phyloP scores from a whole-genome alignment of 2,888 invertebrate genomes.

The Brenthis daphne region DNA sequence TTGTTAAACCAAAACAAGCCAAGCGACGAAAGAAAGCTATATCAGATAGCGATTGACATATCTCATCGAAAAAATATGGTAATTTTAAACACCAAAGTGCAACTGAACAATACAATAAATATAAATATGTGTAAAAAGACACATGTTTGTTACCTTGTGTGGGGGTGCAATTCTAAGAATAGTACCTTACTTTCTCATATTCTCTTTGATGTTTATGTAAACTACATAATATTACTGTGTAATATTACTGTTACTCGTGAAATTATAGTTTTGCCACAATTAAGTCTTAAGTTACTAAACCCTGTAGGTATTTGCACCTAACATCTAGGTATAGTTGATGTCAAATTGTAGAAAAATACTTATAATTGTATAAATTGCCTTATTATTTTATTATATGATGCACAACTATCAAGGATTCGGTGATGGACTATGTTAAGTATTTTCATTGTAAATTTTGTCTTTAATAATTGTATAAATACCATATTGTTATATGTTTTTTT shows the following conservation, averaged over 20 bases:
- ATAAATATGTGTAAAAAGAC: conserved; percentile 60
- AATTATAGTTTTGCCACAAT: conserved; percentile 38
- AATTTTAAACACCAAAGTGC: conserved; percentile 80
- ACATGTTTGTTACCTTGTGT: conserved; percentile 52
- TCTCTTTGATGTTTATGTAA: conserved; percentile 50
- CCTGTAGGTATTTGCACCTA: conserved; percentile 25
- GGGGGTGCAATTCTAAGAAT: conserved; percentile 72
- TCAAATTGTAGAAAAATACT: conserved; percentile 21
- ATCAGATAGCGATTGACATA: conserved; percentile 95
- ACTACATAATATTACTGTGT: conserved; percentile 46
- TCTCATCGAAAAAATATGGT: conserved; percentile 65
- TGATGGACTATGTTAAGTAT: conserved; percentile 36
- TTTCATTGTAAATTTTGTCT: conserved; percentile 62
- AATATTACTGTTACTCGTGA: conserved; percentile 42
- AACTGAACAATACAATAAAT: conserved; percentile 77
- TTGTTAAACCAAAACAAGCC: conserved; percentile 94
- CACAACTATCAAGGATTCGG: conserved; percentile 35
- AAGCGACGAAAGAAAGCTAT: conserved; percentile 95
- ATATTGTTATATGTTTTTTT: conserved; percentile 71
- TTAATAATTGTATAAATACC: conserved; percentile 66
- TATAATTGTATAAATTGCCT: conserved; percentile 23
- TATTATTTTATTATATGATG: conserved; percentile 27
- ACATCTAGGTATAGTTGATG: conserved; percentile 18
- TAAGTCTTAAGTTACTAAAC: conserved; percentile 30
- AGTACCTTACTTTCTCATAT: conserved; percentile 56